Evolutionary conservation across 2,797 vertebrate species (phyloP), one percentile per base, ranked within the genome.

Genomic region (Benthosema pterotum): DNA sequence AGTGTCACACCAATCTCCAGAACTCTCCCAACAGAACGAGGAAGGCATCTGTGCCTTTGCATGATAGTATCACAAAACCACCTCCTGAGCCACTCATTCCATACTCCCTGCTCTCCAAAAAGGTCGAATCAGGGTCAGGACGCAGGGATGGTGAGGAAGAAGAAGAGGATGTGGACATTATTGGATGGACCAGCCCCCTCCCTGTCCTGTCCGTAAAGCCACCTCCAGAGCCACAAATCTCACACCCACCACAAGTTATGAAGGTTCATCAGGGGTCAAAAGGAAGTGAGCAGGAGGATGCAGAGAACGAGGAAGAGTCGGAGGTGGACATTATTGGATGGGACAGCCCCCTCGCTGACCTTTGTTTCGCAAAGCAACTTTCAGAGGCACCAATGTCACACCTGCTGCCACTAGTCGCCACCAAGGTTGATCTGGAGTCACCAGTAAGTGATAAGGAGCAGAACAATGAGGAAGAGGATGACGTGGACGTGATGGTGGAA

Each of bases 261-360:
- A 14, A 53, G 11, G 11, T 9, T 19, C 48, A 7, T 0, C 15
- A 8, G 16, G 25, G 14, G 2, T 65, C 60, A 4, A 38, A 28
- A 1, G 63, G 59, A 52, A 62, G 60, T 51, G 3, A 18, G n/a
- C n/a, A n/a, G 25, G 56, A 68, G 17, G 28, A 42, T n/a, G 52
- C 32, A 13, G 70, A 65, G 16, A 65, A 56, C 7, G 67, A 57
- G 48, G 60, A 66, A 55, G 61, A 69, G 8, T 59, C 74, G 11
- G 79, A 82, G 18, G 25, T 88, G 0, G 87, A 89, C 4, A 84
- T 89, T 60, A 52, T 70, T 0, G 82, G 78, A 61, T 57, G 56
- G 2, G 71, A 28, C 43, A 60, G 72, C 56, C 80, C 80, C 0
- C 0, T 1, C 13, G 76, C 79, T 0, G 57, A 71, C 14, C 69